Evolutionary conservation across 2,797 vertebrate species (phyloP), one percentile per base, ranked within the genome.

Genomic region (Darevskia nairensis): DNA sequence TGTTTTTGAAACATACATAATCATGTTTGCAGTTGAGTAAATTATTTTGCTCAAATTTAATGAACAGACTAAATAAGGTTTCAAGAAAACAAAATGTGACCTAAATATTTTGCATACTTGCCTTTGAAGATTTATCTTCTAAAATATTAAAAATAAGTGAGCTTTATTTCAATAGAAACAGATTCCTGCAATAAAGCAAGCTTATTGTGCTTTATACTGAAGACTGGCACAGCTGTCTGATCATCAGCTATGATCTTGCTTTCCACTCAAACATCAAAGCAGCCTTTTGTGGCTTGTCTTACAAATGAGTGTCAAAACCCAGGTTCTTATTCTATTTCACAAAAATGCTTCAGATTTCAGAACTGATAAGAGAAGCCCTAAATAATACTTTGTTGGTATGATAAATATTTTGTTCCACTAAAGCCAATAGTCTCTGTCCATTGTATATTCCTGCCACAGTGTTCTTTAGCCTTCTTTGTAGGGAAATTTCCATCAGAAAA

Each of bases 251-350:
- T 94, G 94, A 96, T 96, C 93, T 96, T 94, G 80, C 84, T 87
- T 94, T 82, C 90, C 89, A 86, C 92, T 94, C 82, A 94, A 95
- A 96, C 92, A 96, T 96, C 96, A 95, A 96, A 97, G 95, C 94
- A 75, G 83, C 39, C 93, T 94, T 95, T 90, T 95, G 91, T 88
- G 92, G 89, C 89, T 94, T 95, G 81, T 92, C 89, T 93, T 93
- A 94, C 95, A 96, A 96, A 96, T 95, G 92, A 92, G 46, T 2
- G 0, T 80, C 90, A 95, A 88, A 92, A 71, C 92, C 92, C 78
- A 92, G 88, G 77, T 92, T 81, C 86, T 79, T 75, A 39, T 93
- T 66, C 91, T 93, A 91, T 88, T 89, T 55, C 93, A 85, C n/a
- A 92, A 91, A 89, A 94, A 81, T 64, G 79, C 83, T 84, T 44